Evolutionary conservation across 2,888 invertebrate species (phyloP), one percentile per base, ranked within the genome.

Genomic region (Mythimna ferrago): DNA sequence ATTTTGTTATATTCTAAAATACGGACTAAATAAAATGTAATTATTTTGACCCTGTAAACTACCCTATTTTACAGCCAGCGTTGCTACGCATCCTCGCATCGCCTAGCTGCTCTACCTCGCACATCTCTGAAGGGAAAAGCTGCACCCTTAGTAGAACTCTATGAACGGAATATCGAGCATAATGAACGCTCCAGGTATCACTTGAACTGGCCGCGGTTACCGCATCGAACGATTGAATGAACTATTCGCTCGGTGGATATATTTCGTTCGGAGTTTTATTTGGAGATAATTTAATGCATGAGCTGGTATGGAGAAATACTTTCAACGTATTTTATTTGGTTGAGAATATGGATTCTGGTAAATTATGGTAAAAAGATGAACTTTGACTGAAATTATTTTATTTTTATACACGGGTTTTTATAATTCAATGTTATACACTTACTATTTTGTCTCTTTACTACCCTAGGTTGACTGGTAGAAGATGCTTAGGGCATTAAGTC

Each of bases 171-270:
- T 80, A 67, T 67, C 26, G 75, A 65, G 66, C 57, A 41, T 83
- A 77, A 81, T 82, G 71, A 77, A 69, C 61, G 64, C 71, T 66
- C 71, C 73, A 77, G 84, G 78, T 81, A 77, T 63, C 72, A 80
- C 80, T 79, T 80, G 66, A 83, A 44, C 81, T 61, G 66, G 61
- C 66, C 81, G 51, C 66, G 35, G 66, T 38, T 56, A 65, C 64
- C 66, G 66, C 54, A 82, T 63, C 44, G 71, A 77, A 71, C 54
- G 78, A 82, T 48, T 63, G 79, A 76, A 66, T 80, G 73, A 73
- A 73, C 73, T 73, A 61, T 66, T 71, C 60, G 32, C 11, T 41
- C 38, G 60, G 26, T 26, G 32, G 57, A 57, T 64, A 76, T 66
- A 81, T 57, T 81, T 62, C 48, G 26, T 48, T 80, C 38, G 9